Conservation (phyloP, 2,113 vertebrate species). For the Xiphophorus hellerii region DNA sequence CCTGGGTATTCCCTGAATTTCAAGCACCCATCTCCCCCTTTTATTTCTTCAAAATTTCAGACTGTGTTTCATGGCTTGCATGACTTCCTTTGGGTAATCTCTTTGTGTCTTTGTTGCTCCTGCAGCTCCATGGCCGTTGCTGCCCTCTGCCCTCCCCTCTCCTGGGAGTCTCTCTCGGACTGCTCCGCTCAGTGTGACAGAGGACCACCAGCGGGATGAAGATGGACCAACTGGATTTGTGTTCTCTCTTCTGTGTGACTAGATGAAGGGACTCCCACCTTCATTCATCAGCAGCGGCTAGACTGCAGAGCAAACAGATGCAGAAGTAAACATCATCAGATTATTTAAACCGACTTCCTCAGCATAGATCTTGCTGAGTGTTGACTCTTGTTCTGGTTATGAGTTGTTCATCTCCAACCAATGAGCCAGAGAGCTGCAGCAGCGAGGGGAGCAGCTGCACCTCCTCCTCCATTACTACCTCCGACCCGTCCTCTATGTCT, state of each 20-base stretch:
- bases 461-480: slow-evolving; percentile 75
- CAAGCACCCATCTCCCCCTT: slow-evolving; percentile 26
- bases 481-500: slow-evolving; percentile 61
- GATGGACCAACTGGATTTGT: slow-evolving; percentile 45
- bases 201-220: slow-evolving; percentile 56
- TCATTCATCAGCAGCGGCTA: slow-evolving; percentile 9
- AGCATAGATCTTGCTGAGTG: slow-evolving; percentile 37
- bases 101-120: slow-evolving; percentile 59
- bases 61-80: slow-evolving; percentile 39
- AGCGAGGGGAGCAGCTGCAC: slow-evolving; percentile 74
- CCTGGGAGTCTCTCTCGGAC: slow-evolving; percentile 47
- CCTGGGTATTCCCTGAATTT: slow-evolving; percentile 41
- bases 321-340: neutral
- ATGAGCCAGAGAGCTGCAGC: slow-evolving; percentile 87
- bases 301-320: slow-evolving; percentile 11
- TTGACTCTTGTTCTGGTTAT: slow-evolving; percentile 87
- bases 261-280: slow-evolving; percentile 49
- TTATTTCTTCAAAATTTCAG: slow-evolving; percentile 58
- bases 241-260: slow-evolving; percentile 41
- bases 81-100: slow-evolving; percentile 66
- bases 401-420: slow-evolving; percentile 87
- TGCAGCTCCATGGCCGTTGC: slow-evolving; percentile 60
- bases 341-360: neutral
- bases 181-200: slow-evolving; percentile 43
- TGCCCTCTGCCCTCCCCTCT: slow-evolving; percentile 28